Conservation (phyloP, 2,113 vertebrate genomes). For the Murina feae region DNA sequence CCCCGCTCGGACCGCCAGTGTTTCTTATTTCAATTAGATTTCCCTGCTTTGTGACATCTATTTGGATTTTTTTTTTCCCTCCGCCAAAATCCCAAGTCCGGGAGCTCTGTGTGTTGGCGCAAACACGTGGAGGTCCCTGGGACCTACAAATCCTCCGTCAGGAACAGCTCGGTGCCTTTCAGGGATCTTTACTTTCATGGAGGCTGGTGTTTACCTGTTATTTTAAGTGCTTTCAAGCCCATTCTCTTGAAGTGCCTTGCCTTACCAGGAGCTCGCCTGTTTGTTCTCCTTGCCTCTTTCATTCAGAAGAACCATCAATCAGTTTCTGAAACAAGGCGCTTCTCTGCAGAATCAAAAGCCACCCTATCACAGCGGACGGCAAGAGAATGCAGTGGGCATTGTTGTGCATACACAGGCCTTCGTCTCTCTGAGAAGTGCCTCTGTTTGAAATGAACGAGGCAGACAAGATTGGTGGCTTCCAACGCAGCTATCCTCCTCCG, state of each 20-base stretch:
- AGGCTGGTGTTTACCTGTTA: conserved; percentile 61
- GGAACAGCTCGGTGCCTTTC: conserved; percentile 39
- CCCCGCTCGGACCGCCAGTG: background rate
- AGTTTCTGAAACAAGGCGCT: conserved; percentile 32
- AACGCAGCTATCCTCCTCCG: conserved; percentile 43
- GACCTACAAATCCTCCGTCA: conserved; percentile 49
- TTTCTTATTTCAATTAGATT: background rate
- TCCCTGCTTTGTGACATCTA: conserved; percentile 26
- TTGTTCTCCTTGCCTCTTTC: conserved; percentile 52
- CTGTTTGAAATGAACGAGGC: conserved; percentile 71
- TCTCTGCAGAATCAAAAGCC: conserved; percentile 61
- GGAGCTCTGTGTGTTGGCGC: conserved; percentile 43
- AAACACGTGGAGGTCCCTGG: background rate
- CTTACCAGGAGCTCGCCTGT: conserved; percentile 28
- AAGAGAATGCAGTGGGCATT: conserved; percentile 31
- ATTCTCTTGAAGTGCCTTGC: conserved; percentile 54
- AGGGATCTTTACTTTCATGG: conserved; percentile 49
- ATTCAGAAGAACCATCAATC: conserved; percentile 68
- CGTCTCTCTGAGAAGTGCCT: conserved; percentile 53
- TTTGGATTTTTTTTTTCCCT: conserved; percentile 14
- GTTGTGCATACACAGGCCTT: conserved; percentile 43
- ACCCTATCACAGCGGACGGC: background rate
- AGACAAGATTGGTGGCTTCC: conserved; percentile 66
- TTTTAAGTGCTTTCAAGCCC: conserved; percentile 60
- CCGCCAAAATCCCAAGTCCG: conserved; percentile 25